phyloP scores from a whole-genome alignment of 2,113 vertebrate species.

The Zosterops borbonicus region DNA sequence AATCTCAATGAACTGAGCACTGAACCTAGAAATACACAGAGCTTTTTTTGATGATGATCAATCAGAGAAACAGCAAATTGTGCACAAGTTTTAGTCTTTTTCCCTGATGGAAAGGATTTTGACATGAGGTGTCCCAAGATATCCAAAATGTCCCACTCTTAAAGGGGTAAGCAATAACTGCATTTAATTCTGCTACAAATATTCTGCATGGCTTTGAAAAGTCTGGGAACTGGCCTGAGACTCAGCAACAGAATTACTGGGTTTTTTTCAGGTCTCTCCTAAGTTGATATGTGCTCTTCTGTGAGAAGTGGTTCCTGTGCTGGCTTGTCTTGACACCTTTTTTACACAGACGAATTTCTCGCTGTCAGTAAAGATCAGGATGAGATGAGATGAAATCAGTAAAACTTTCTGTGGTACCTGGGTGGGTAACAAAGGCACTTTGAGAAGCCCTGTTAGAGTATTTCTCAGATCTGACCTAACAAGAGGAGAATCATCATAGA shows the following conservation, averaged over 20 bases:
- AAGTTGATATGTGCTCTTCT: background rate
- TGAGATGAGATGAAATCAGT: background rate
- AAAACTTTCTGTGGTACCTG: background rate
- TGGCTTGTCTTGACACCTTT: background rate
- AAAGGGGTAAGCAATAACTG: background rate
- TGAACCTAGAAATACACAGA: slow-evolving; percentile 4
- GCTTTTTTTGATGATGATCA: background rate
- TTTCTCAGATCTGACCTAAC: background rate
- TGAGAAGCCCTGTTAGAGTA: background rate
- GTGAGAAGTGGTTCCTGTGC: background rate
- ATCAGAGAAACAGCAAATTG: background rate
- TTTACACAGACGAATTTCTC: background rate
- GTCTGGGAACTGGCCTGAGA: background rate
- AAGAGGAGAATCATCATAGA: background rate
- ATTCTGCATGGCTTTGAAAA: background rate
- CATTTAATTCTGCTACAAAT: background rate
- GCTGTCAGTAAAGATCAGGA: background rate
- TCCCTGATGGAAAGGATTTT: background rate
- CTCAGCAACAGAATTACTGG: background rate
- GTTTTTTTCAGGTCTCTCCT: background rate
- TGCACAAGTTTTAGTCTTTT: background rate
- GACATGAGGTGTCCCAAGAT: background rate
- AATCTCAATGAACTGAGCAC: background rate
- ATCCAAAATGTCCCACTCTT: background rate
- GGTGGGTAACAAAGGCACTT: background rate